Conservation (phyloP, 2,113 vertebrate species). For the Pungitius pungitius region DNA sequence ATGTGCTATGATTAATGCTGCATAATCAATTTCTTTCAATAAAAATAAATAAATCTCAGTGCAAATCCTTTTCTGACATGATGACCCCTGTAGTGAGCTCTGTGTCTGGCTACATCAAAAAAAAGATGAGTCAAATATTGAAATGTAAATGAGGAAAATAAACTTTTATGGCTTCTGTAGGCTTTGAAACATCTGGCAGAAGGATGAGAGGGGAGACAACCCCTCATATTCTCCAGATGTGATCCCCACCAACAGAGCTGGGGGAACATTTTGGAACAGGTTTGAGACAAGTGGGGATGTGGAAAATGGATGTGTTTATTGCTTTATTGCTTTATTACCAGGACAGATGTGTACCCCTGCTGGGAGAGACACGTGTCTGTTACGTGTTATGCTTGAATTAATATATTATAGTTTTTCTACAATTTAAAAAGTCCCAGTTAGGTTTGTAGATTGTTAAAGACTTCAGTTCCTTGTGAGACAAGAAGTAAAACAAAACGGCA, state of each 20-base stretch:
- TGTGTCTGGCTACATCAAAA: slow-evolving; percentile 27
- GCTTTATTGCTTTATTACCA: slow-evolving; percentile 14
- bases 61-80: slow-evolving; percentile 9
- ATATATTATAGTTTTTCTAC: not conserved
- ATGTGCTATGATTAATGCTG: not conserved
- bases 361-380: not conserved
- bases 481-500: not conserved
- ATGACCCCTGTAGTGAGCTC: not conserved
- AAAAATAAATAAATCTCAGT: not conserved
- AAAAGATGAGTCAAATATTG: slow-evolving; percentile 34
- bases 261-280: slow-evolving; percentile 38
- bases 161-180: slow-evolving; percentile 41
- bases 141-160: slow-evolving; percentile 53
- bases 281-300: slow-evolving; percentile 8
- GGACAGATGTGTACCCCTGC: slow-evolving; percentile 1
- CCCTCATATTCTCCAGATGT: slow-evolving; percentile 48
- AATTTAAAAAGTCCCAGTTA: not conserved
- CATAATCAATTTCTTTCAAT: slow-evolving; percentile 6
- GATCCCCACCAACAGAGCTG: slow-evolving; percentile 37
- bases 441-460: not conserved
- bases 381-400: not conserved
- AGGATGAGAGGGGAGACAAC: slow-evolving; percentile 3
- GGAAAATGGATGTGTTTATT: slow-evolving; percentile 31
- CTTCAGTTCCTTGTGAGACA: not conserved
- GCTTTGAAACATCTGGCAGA: slow-evolving; percentile 54